A percentile compares a stretch with the other conserved stretches of the same genome.
phyloP scores from a whole-genome alignment of 1,140 invertebrate species.

The Lysiphlebus fabarum region DNA sequence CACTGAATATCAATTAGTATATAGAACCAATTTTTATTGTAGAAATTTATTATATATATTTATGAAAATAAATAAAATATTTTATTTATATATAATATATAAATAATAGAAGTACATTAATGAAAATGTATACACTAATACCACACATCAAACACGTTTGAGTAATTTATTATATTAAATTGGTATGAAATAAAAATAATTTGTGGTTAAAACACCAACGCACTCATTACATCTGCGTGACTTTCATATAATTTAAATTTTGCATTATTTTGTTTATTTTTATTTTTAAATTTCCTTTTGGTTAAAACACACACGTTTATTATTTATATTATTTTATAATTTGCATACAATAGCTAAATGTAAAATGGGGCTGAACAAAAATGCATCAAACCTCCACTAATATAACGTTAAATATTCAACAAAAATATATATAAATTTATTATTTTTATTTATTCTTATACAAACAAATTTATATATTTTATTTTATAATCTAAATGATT shows the following conservation, averaged over 20 bases:
- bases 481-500: too few relatives aligned
- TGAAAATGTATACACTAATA: background rate
- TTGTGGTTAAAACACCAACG: background rate
- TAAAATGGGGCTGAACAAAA: constrained; percentile 10
- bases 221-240: constrained; percentile 9
- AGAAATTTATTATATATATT: too few relatives aligned
- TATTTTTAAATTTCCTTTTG: constrained; percentile 1
- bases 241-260: constrained; percentile 31
- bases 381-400: constrained; percentile 11
- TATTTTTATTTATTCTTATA: constrained; percentile 6
- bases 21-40: constrained; percentile 22
- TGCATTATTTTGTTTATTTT: constrained; percentile 19
- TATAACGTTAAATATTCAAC: background rate
- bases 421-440: constrained; percentile 3
- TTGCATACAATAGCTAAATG: constrained; percentile 35
- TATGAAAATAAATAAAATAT: background rate
- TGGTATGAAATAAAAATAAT: background rate
- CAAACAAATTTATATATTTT: too few relatives aligned
- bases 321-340: constrained; percentile 27
- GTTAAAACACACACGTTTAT: constrained; percentile 24
- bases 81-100: too few relatives aligned
- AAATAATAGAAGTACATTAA: background rate
- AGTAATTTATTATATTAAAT: too few relatives aligned
- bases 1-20: constrained; percentile 54
- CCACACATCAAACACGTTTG: background rate